Percentiles rank a stretch among this genome's conserved stretches.
These are phyloP conservation scores for Upupa epops DNA, from an alignment of 2,113 vertebrate species.

Conservation along the genomic window DNA sequence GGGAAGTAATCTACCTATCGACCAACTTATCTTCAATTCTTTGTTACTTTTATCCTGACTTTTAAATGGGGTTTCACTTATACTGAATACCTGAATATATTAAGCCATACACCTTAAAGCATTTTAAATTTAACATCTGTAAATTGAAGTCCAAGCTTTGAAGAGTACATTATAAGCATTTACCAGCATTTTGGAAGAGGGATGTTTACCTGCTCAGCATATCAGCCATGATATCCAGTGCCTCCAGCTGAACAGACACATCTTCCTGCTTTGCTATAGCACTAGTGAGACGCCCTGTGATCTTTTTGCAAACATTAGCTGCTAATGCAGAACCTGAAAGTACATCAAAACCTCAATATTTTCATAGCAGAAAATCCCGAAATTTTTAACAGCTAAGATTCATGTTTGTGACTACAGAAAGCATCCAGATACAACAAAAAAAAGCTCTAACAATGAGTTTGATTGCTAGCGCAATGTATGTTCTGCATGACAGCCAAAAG, in stretches of 20 bases:
- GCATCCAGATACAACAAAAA: not conserved
- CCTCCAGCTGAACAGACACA: slow-evolving; percentile 96
- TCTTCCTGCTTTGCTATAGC: slow-evolving; percentile 99
- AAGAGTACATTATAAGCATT: not conserved
- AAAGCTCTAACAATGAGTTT: not conserved
- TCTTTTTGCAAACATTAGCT: slow-evolving; percentile 99
- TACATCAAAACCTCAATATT: not conserved
- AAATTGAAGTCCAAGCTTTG: not conserved
- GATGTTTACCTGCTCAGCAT: slow-evolving; percentile 93
- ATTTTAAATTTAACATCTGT: not conserved
- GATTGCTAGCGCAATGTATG: not conserved
- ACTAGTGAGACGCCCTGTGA: slow-evolving; percentile 95
- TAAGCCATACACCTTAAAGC: not conserved
- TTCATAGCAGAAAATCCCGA: not conserved
- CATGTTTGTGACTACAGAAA: not conserved
- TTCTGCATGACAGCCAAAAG: not conserved
- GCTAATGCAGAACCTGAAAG: slow-evolving; percentile 91
- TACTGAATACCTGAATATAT: not conserved
- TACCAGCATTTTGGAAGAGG: not conserved
- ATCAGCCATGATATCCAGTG: slow-evolving; percentile 98
- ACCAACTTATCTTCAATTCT: not conserved
- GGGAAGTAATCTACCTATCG: not conserved
- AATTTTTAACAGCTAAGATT: not conserved
- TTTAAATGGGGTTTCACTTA: not conserved
- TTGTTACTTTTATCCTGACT: not conserved